Evolutionary conservation across 2,113 vertebrate genomes (phyloP), one percentile per base, ranked within the genome.

Genomic region (Apaloderma vittatum): DNA sequence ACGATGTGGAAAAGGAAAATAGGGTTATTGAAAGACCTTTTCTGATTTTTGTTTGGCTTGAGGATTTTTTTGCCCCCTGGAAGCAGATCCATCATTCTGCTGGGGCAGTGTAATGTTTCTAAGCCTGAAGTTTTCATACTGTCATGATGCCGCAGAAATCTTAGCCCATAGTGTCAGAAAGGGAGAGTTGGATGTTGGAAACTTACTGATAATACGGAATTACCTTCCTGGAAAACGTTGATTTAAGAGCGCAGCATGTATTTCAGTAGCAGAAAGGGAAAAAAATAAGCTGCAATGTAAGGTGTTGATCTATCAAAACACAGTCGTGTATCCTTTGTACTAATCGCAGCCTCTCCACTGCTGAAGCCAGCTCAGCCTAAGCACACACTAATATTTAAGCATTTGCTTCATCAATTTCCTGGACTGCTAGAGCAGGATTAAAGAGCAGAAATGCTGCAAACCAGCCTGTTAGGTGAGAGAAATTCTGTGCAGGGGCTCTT

Each of bases 71-170:
- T 6, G 1, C 32, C 46, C 61, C 26, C 68, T 67, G 68, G 93
- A 92, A 94, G 48, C 48, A 86, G 79, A 93, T 77, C 88, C 67
- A 18, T 88, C 82, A 9, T 62, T 88, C 79, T 72, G 34, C 65
- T 77, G 45, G 57, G 86, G 75, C 40, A 22, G 48, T 5, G 49
- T 66, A 59, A 67, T 5, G 3, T 87, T 94, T 89, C 72, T 40
- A 48, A 95, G 72, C 36, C 45, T 77, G 72, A 77, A 77, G 72
- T 57, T 75, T 85, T 77, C 2, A 1, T 78, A 9, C 48, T 24
- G 57, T 88, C 37, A 51, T 3, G 3, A 67, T 8, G 26, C 0
- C 5, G 82, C 55, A 83, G 72, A 86, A 97, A 92, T 84, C 75
- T 59, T 62, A 36, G 29, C n/a, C 48, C 0, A 0, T 22, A 17